These are phyloP conservation scores for Bradypodion ventrale DNA, from an alignment of 2,797 vertebrate genomes.

Conservation along the genomic window DNA sequence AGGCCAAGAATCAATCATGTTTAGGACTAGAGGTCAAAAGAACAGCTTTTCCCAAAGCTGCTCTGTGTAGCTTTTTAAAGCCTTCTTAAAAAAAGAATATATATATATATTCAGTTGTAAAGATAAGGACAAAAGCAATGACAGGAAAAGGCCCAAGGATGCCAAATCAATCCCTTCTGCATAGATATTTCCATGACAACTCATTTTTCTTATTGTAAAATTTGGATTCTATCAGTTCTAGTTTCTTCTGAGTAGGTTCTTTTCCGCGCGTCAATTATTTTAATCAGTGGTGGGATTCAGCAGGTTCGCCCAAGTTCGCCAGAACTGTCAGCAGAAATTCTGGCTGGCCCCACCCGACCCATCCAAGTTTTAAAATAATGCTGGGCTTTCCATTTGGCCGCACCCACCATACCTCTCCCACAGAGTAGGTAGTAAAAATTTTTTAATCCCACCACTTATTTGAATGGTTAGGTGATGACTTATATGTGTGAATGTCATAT, in stretches of 20 bases:
- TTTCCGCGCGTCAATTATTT: neutral
- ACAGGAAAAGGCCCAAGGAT: neutral
- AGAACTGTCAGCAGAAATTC: too few relatives aligned
- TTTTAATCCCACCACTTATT: too few relatives aligned
- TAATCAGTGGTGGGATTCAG: too few relatives aligned
- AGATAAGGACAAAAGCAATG: neutral
- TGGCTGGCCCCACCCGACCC: too few relatives aligned
- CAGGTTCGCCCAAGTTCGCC: too few relatives aligned
- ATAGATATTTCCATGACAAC: neutral
- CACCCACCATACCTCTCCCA: too few relatives aligned
- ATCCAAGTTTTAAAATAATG: too few relatives aligned
- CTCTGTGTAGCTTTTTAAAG: neutral
- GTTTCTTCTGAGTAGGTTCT: neutral
- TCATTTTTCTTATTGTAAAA: neutral
- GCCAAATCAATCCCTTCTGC: neutral
- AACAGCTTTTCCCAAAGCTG: neutral
- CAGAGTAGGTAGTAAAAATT: too few relatives aligned
- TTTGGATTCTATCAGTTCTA: neutral
- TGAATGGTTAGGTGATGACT: neutral
- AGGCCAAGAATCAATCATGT: neutral
- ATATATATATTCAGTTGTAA: neutral
- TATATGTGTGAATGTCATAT: neutral
- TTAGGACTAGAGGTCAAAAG: neutral
- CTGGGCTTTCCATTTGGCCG: too few relatives aligned
- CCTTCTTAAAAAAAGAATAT: neutral